Conservation (phyloP, 1,140 invertebrate species). For the Bombus ignitus region DNA sequence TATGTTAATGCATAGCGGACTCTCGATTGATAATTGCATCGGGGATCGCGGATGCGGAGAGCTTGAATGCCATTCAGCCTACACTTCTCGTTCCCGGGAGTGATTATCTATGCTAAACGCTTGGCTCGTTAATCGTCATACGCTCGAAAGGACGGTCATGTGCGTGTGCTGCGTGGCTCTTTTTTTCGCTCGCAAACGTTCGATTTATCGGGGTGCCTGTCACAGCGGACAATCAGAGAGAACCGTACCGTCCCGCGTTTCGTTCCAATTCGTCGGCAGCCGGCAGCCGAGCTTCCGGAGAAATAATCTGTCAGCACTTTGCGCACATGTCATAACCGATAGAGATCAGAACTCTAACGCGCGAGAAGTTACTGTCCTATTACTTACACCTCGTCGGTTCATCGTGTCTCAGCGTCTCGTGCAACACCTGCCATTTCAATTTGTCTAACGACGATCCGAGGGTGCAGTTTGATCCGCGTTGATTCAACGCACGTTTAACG, state of each 20-base stretch:
- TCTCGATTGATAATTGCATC: constrained; percentile 77
- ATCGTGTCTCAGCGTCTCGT: not conserved
- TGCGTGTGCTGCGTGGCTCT: constrained; percentile 6
- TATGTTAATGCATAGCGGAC: constrained; percentile 75
- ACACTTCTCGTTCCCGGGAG: constrained; percentile 69
- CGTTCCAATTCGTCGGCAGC: too few relatives aligned
- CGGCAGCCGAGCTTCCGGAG: not conserved
- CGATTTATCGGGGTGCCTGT: not conserved
- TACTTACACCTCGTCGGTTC: not conserved
- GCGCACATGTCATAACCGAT: not conserved
- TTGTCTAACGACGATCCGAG: constrained; percentile 14
- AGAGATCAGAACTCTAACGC: not conserved
- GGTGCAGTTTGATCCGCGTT: not conserved
- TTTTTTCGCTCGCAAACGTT: not conserved
- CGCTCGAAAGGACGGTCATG: constrained; percentile 5
- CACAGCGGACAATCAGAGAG: not conserved
- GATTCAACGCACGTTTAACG: not conserved
- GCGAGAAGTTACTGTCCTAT: not conserved
- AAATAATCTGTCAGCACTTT: not conserved
- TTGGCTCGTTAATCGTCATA: constrained; percentile 68
- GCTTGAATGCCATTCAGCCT: constrained; percentile 61
- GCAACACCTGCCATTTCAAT: constrained; percentile 32
- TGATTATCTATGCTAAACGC: constrained; percentile 78
- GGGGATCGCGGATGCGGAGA: constrained; percentile 61
- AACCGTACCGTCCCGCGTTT: too few relatives aligned